Conservation (phyloP, 2,888 invertebrate species). For the Melanargia galathea region DNA sequence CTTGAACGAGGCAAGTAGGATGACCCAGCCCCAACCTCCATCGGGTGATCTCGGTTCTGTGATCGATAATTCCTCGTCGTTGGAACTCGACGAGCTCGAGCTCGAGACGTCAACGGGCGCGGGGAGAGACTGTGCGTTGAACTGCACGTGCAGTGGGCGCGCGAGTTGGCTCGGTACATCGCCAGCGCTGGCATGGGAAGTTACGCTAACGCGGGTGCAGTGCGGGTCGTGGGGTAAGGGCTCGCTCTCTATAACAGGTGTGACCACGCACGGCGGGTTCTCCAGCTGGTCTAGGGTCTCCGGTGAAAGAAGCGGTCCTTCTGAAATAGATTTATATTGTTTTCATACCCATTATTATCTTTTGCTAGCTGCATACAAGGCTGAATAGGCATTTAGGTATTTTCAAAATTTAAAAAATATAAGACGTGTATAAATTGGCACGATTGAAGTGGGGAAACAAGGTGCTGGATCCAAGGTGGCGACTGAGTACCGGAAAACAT, state of each 20-base stretch:
- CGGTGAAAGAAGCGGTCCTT: slow-evolving; percentile 62
- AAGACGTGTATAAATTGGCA: too few species aligned
- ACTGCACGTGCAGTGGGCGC: slow-evolving; percentile 82
- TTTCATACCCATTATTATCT: too few species aligned
- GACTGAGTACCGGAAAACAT: too few species aligned
- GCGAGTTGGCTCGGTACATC: slow-evolving; percentile 59
- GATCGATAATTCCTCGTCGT: slow-evolving; percentile 84
- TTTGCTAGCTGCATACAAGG: too few species aligned
- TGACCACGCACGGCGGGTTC: slow-evolving; percentile 64
- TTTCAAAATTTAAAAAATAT: too few species aligned
- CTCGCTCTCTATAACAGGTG: slow-evolving; percentile 71
- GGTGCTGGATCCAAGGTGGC: too few species aligned
- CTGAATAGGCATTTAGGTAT: too few species aligned
- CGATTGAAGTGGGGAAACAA: too few species aligned
- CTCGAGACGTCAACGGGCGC: slow-evolving; percentile 63
- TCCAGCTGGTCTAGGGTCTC: slow-evolving; percentile 65
- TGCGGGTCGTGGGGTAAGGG: slow-evolving; percentile 60
- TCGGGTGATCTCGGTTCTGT: slow-evolving; percentile 90
- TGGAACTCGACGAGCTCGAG: slow-evolving; percentile 76
- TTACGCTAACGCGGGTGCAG: not conserved
- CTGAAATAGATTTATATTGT: too few species aligned
- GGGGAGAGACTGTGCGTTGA: slow-evolving; percentile 76
- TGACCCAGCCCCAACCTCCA: slow-evolving; percentile 97
- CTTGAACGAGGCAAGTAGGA: slow-evolving; percentile 93
- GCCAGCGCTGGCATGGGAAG: slow-evolving; percentile 35